phyloP scores from a whole-genome alignment of 2,797 vertebrate species.

The Triplophysa yarkandensis region DNA sequence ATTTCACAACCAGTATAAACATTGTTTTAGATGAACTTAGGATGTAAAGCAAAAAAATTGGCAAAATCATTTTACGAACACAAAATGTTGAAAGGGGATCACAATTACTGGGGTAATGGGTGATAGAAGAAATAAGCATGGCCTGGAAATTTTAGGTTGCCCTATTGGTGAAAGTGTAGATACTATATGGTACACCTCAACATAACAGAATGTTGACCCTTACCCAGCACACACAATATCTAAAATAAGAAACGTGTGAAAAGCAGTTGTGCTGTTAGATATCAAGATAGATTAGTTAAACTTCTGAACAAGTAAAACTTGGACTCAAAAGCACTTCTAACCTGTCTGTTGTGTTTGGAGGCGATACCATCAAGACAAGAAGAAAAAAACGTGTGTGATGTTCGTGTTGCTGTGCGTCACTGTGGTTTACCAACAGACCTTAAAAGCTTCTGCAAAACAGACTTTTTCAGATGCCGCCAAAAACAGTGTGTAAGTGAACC shows the following conservation, averaged over 20 bases:
- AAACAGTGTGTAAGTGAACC: constrained; percentile 24
- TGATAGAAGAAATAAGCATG: neutral
- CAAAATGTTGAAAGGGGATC: too few species aligned
- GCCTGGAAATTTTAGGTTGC: too few species aligned
- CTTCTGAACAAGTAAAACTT: neutral
- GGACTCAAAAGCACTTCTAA: neutral
- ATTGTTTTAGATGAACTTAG: neutral
- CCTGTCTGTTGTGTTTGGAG: neutral
- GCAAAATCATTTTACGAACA: too few species aligned
- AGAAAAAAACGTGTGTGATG: constrained; percentile 7
- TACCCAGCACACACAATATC: neutral
- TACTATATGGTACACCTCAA: neutral
- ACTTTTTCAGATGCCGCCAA: constrained; percentile 11
- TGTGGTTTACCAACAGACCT: constrained; percentile 52
- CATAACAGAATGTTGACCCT: neutral
- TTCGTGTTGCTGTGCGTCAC: constrained; percentile 50
- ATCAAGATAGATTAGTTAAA: too few species aligned
- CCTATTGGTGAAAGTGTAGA: neutral
- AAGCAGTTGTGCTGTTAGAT: too few species aligned
- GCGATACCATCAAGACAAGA: neutral
- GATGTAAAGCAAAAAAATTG: too few species aligned
- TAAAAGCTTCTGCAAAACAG: constrained; percentile 56
- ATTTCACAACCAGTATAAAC: neutral
- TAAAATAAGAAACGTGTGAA: neutral
- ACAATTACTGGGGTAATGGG: too few species aligned